Conservation (phyloP, 2,113 vertebrate genomes). For the Charadrius vociferus region DNA sequence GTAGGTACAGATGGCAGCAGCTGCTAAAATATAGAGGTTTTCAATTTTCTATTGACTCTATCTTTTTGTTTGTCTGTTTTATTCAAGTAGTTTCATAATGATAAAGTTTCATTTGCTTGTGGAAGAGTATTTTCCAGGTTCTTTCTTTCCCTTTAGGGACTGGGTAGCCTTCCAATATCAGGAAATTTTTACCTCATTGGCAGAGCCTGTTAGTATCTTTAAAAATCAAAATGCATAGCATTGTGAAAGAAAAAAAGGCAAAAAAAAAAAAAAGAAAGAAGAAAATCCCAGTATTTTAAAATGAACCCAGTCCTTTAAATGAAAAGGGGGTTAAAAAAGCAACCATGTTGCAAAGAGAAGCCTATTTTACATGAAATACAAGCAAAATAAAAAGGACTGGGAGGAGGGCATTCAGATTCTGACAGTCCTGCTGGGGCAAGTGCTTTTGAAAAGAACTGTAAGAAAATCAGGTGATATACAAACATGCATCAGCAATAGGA, state of each 20-base stretch:
- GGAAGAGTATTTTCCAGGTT: background rate
- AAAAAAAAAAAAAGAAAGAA: too few species aligned
- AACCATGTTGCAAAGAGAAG: background rate
- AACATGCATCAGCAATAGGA: background rate
- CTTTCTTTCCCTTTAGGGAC: background rate
- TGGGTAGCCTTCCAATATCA: background rate
- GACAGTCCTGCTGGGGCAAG: background rate
- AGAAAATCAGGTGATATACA: background rate
- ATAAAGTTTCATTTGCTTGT: background rate
- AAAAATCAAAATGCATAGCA: background rate
- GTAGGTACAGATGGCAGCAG: slow-evolving; percentile 68
- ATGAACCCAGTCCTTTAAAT: background rate
- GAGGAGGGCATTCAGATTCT: background rate
- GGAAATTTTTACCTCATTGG: background rate
- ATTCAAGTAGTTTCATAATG: background rate
- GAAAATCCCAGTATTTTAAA: background rate
- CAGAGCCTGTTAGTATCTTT: background rate
- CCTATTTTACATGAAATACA: background rate
- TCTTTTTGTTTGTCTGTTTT: background rate
- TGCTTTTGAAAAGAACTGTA: background rate
- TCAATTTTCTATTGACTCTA: background rate
- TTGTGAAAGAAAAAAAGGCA: background rate
- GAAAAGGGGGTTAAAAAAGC: background rate
- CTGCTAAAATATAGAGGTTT: slow-evolving; percentile 28
- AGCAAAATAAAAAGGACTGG: background rate